Conservation (phyloP, 2,888 invertebrate species). For the Macrophya annulata region DNA sequence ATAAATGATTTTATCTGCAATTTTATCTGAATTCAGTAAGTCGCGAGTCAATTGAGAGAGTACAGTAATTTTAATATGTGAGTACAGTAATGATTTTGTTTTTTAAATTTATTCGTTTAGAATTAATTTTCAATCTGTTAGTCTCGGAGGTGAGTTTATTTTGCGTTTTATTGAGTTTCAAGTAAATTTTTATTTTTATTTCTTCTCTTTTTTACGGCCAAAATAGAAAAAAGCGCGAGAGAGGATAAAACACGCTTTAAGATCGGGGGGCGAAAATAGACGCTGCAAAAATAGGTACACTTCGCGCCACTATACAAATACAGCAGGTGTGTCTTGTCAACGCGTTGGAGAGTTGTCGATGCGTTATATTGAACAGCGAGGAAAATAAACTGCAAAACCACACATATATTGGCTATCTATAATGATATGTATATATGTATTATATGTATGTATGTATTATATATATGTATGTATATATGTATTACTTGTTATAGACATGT, state of each 20-base stretch:
- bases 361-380: conserved; percentile 35
- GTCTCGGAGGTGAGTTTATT: background rate
- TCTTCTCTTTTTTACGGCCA: background rate
- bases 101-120: background rate
- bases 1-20: background rate
- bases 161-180: conserved; percentile 28
- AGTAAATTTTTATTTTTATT: background rate
- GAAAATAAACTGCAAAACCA: conserved; percentile 3
- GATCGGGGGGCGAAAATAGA: conserved; percentile 55
- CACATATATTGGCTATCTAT: background rate
- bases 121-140: background rate
- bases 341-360: conserved; percentile 48
- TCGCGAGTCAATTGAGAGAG: background rate
- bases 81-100: background rate
- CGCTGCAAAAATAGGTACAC: conserved; percentile 55
- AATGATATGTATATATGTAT: background rate
- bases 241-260: conserved; percentile 18
- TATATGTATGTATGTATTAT: background rate
- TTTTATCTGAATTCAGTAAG: background rate
- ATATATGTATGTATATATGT: background rate
- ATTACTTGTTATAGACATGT: background rate
- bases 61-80: background rate
- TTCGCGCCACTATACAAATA: conserved; percentile 32
- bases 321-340: conserved; percentile 54
- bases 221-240: conserved; percentile 35